Evolutionary conservation across 2,888 invertebrate genomes (phyloP).

Genomic region (Hipparchia sbordonii): DNA sequence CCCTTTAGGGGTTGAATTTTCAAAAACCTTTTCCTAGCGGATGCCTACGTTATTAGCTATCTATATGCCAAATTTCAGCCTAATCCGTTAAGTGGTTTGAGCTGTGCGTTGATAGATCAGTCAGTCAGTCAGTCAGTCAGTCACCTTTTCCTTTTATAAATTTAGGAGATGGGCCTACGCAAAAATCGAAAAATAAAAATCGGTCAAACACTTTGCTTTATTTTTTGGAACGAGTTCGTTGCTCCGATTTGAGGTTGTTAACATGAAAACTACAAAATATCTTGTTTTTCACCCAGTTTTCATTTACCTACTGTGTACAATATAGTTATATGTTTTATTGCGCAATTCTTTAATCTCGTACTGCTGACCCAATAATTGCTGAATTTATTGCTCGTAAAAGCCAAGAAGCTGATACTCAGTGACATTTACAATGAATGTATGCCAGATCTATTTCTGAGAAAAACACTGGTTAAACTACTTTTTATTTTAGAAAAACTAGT

Average conservation of each 20-base stretch:
- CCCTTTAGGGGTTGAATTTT: too few relatives aligned
- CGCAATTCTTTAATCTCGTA: slow-evolving; percentile 33
- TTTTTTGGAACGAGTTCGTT: slow-evolving; percentile 28
- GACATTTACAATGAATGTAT: slow-evolving; percentile 23
- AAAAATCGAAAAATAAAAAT: slow-evolving; percentile 17
- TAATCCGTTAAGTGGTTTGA: too few relatives aligned
- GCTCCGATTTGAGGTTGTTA: slow-evolving; percentile 39
- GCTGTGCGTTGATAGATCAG: too few relatives aligned
- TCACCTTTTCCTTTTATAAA: too few relatives aligned
- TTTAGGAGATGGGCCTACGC: background rate
- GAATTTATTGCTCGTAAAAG: slow-evolving; percentile 33
- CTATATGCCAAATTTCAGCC: too few relatives aligned
- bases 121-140: too few relatives aligned
- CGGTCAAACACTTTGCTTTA: slow-evolving; percentile 31
- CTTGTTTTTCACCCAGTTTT: slow-evolving; percentile 32
- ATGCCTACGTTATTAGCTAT: too few relatives aligned
- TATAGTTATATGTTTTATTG: slow-evolving; percentile 24
- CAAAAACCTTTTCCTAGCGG: too few relatives aligned
- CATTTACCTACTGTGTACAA: background rate
- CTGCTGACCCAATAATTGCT: slow-evolving; percentile 25
- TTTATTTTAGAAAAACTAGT: background rate
- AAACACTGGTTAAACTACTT: background rate
- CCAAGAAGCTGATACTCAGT: slow-evolving; percentile 19
- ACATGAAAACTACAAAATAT: slow-evolving; percentile 27
- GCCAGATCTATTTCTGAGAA: slow-evolving; percentile 9